Evolutionary conservation across 2,888 invertebrate genomes (phyloP).

Genomic region (Dasysyrphus albostriatus): DNA sequence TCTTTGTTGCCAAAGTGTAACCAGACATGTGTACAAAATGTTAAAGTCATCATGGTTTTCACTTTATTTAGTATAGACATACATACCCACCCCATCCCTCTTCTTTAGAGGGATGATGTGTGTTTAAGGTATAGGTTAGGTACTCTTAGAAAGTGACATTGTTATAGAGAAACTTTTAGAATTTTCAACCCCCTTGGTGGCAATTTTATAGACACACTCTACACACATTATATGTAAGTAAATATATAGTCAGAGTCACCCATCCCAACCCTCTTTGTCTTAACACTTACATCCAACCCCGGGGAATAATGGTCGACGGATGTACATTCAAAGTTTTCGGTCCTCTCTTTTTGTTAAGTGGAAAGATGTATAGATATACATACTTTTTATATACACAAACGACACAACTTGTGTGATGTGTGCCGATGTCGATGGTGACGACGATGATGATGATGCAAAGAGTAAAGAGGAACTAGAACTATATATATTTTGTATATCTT

Average conservation of each 20-base stretch:
- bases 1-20: slow-evolving; percentile 75
- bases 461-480: background rate
- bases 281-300: slow-evolving; percentile 14
- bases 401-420: slow-evolving; percentile 28
- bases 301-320: slow-evolving; percentile 62
- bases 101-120: background rate
- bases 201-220: slow-evolving; percentile 52
- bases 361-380: background rate
- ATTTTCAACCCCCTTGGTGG: slow-evolving; percentile 58
- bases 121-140: background rate
- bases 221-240: too few relatives aligned
- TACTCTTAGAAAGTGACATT: slow-evolving; percentile 62
- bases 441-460: background rate
- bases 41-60: slow-evolving; percentile 72
- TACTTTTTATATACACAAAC: background rate
- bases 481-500: background rate
- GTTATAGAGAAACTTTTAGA: slow-evolving; percentile 65
- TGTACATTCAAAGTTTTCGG: slow-evolving; percentile 56
- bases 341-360: slow-evolving; percentile 48
- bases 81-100: slow-evolving; percentile 12
- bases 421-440: slow-evolving; percentile 17
- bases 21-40: slow-evolving; percentile 74
- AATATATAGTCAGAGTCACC: background rate
- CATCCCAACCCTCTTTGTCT: slow-evolving; percentile 10
- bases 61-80: slow-evolving; percentile 25